phyloP scores from a whole-genome alignment of 1,140 invertebrate species.

The Leptinotarsa undecemlineata region DNA sequence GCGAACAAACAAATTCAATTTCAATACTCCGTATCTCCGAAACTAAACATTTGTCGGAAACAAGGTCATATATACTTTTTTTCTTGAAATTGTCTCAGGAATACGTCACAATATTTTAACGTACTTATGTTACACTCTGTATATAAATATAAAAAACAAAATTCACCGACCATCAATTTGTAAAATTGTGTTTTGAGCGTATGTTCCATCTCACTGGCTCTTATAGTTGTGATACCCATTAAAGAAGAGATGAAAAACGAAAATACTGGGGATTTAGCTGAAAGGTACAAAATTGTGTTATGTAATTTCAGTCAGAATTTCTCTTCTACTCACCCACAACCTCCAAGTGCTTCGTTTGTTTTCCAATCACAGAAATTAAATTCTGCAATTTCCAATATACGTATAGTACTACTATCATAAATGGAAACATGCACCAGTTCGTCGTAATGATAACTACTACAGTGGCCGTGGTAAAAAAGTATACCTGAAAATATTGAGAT shows the following conservation, averaged over 20 bases:
- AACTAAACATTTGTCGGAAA: no score
- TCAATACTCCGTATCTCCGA: no score
- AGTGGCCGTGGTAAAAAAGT: background rate
- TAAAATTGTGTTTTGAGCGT: conserved; percentile 62
- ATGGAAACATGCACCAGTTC: background rate
- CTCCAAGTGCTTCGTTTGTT: conserved; percentile 42
- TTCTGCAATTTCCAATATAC: background rate
- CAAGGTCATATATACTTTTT: no score
- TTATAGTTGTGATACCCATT: conserved; percentile 68
- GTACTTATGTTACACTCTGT: no score
- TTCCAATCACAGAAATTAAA: conserved; percentile 69
- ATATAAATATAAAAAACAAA: background rate
- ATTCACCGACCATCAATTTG: conserved; percentile 17
- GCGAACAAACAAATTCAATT: no score
- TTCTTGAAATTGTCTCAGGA: no score
- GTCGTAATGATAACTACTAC: background rate
- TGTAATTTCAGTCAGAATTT: background rate
- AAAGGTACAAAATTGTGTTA: background rate
- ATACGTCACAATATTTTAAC: no score
- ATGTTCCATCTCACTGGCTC: conserved; percentile 62
- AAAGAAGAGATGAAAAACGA: conserved; percentile 68
- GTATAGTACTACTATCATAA: background rate
- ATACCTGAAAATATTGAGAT: background rate
- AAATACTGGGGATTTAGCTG: conserved; percentile 67
- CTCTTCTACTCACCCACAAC: conserved; percentile 18